These are phyloP conservation scores for Acrobasis consociella DNA, from an alignment of 2,888 invertebrate genomes.

Conservation along the genomic window DNA sequence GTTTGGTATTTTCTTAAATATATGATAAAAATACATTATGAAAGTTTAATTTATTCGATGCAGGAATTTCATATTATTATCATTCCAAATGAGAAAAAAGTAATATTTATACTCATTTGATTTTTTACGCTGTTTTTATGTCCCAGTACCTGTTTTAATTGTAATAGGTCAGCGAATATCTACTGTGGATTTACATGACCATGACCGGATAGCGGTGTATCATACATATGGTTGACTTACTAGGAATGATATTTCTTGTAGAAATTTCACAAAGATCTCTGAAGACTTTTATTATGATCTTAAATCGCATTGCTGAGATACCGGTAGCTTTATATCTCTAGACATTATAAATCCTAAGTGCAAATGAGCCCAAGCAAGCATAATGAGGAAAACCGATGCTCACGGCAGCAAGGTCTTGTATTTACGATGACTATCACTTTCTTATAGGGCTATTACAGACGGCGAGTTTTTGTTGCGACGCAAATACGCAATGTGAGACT, in stretches of 20 bases:
- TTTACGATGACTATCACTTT: conserved; percentile 62
- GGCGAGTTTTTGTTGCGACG: not conserved
- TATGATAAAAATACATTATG: no score
- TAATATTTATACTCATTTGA: no score
- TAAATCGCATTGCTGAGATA: conserved; percentile 4
- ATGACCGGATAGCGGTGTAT: no score
- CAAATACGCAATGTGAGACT: not conserved
- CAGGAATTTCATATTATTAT: no score
- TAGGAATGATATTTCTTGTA: not conserved
- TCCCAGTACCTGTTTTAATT: no score
- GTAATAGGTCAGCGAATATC: no score
- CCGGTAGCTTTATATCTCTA: not conserved
- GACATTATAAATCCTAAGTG: conserved; percentile 13
- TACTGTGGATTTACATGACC: no score
- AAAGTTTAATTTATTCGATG: no score
- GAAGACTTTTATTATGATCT: not conserved
- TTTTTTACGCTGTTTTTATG: no score
- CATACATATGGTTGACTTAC: no score
- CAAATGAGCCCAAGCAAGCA: conserved; percentile 26
- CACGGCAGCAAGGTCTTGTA: conserved; percentile 46
- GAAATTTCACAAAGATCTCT: conserved; percentile 4
- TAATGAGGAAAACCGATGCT: conserved; percentile 41
- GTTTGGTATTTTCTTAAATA: no score
- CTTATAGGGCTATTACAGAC: conserved; percentile 39
- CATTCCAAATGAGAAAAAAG: no score